These are phyloP conservation scores for Sialis fuliginosa DNA, from an alignment of 2,888 invertebrate genomes.

Conservation along the genomic window DNA sequence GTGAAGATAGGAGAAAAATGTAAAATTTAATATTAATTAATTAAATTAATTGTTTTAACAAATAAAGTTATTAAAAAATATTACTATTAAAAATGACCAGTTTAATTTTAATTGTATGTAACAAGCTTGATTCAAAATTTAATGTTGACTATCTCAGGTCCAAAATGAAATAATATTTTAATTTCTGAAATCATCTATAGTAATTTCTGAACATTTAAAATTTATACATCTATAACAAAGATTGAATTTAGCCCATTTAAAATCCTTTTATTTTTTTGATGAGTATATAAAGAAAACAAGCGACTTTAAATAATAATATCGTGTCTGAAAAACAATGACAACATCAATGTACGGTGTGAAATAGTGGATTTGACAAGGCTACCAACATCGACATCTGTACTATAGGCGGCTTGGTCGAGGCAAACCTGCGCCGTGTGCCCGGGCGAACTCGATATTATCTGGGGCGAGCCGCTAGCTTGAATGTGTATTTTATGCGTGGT, in stretches of 20 bases:
- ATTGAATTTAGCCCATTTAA: slow-evolving; percentile 1
- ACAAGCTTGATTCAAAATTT: too few relatives aligned
- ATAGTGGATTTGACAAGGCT: slow-evolving; percentile 14
- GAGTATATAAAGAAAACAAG: slow-evolving; percentile 9
- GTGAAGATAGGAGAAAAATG: too few relatives aligned
- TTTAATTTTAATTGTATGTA: too few relatives aligned
- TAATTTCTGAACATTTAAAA: too few relatives aligned
- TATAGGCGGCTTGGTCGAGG: slow-evolving; percentile 51
- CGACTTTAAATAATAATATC: slow-evolving; percentile 10
- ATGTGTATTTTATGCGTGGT: slow-evolving; percentile 28
- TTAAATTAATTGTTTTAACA: too few relatives aligned
- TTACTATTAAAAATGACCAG: too few relatives aligned
- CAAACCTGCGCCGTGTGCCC: slow-evolving; percentile 50
- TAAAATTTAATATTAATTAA: too few relatives aligned
- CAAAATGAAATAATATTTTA: not conserved
- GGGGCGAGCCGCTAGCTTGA: slow-evolving; percentile 31
- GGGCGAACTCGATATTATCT: slow-evolving; percentile 31
- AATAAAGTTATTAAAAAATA: too few relatives aligned
- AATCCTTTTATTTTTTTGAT: too few relatives aligned
- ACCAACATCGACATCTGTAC: slow-evolving; percentile 60
- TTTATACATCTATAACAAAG: slow-evolving; percentile 2
- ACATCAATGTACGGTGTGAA: slow-evolving; percentile 1
- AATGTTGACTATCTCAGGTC: too few relatives aligned
- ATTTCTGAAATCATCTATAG: too few relatives aligned
- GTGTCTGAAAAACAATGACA: slow-evolving; percentile 6